A percentile compares a stretch with the other conserved stretches of the same genome.
Evolutionary conservation across 2,797 vertebrate genomes (phyloP).

Genomic region (Enoplosus armatus): DNA sequence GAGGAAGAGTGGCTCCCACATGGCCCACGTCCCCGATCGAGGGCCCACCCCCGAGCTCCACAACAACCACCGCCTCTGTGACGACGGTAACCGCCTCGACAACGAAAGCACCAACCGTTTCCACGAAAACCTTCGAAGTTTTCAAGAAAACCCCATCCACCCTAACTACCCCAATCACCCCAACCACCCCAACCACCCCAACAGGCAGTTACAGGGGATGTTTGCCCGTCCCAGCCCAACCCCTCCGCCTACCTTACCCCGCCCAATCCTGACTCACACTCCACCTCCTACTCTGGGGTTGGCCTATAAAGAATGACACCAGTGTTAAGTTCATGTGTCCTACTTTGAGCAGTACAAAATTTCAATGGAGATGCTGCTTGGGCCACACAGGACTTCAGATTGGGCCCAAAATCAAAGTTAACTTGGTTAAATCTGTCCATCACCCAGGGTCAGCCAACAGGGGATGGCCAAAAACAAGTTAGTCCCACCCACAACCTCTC

Average conservation of each 20-base stretch:
- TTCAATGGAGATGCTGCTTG: not conserved
- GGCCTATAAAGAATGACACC: constrained; percentile 77
- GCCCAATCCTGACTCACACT: constrained; percentile 78
- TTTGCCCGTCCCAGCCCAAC: constrained; percentile 80
- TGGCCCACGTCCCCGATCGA: constrained; percentile 86
- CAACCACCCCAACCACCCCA: constrained; percentile 57
- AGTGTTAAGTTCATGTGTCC: not conserved
- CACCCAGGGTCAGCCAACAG: constrained; percentile 1
- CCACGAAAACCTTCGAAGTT: constrained; percentile 83
- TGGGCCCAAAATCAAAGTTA: not conserved
- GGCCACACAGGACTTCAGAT: not conserved
- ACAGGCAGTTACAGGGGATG: constrained; percentile 79
- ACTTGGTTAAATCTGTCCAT: not conserved
- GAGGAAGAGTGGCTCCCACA: constrained; percentile 86
- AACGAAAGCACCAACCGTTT: constrained; percentile 76
- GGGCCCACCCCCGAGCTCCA: constrained; percentile 92
- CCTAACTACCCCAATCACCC: constrained; percentile 54
- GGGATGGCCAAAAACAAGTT: not conserved
- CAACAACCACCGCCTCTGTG: constrained; percentile 85
- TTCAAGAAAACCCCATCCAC: constrained; percentile 78
- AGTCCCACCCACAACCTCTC: constrained; percentile 12
- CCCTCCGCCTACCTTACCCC: constrained; percentile 79
- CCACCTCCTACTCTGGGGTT: constrained; percentile 77
- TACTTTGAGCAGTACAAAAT: not conserved
- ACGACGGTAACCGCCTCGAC: constrained; percentile 59